Base-by-base conservation (phyloP, 2,888 invertebrate genomes). In the Odontocerum albicorne region DNA sequence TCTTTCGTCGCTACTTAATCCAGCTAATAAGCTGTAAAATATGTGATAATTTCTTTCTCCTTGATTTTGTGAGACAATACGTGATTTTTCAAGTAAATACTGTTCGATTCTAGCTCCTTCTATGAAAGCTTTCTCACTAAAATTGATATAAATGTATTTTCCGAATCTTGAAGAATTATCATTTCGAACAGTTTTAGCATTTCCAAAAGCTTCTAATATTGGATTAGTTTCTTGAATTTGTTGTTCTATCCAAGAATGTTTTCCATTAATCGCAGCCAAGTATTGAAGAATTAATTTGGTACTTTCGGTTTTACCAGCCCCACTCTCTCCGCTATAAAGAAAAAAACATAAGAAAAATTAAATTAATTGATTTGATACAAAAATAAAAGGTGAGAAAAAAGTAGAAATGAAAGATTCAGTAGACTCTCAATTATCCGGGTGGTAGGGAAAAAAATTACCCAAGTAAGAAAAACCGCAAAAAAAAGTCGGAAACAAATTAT, bases 151-250 rank as follows among this genome's bases (percentile, higher is more conserved):
- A 43, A 95, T 92, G 70, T 95, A 97, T 74, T 96, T 96, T 49
- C 96, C 96, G 67, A 97, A 97, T 61, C 97, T 81, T 13, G 96
- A 96, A 0, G 96, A 96, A 72, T 97, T 97, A 70, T 97, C 96
- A 68, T 97, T 97, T 49, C 92, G 82, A 8, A 95, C 88, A 0
- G 96, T 97, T 77, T 95, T 96, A 0, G 96, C 96, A 74, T 97
- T 97, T 50, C 96, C 96, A 68, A 97, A 97, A 1, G 96, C 96
- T 82, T 97, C 96, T 67, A 97, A 79, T 63, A 97, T 92, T 0
- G 96, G 96, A 79, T 97, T 97, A 0, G 96, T 92, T 73, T 96
- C 96, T 62, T 97, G 84, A 56, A 97, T 96, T 72, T 97, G 96
- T 67, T 97, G 95, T 71, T 96, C 96, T 57, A 96, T 94, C 96